Evolutionary conservation across 2,797 vertebrate species (phyloP), one percentile per base, ranked within the genome.

Genomic region (Centropyge bicolor): DNA sequence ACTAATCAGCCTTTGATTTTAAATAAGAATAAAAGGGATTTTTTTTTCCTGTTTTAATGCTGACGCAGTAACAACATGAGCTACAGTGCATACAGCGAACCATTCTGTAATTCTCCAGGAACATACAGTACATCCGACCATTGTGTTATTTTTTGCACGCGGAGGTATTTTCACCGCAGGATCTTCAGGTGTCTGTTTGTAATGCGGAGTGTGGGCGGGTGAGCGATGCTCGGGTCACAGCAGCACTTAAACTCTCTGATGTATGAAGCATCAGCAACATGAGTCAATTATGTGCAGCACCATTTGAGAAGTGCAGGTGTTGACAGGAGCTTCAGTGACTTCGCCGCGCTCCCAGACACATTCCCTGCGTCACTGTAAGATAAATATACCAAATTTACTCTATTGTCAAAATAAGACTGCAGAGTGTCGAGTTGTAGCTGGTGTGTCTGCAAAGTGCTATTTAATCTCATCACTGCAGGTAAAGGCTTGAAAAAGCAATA

Each of bases 241-340:
- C 74, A 27, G 63, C 70, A 69, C 67, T 89, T 88, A 83, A 68
- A 86, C 80, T 62, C 73, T 68, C 69, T 87, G 80, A 84, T 86
- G 77, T 80, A 78, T 72, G 78, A 74, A 40, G 51, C 76, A 76
- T 80, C 78, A 62, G 62, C 82, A 76, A 80, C 86, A 75, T 40
- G 54, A 91, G 74, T 88, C 86, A 80, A 80, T 88, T 89, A 89
- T 84, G 76, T 76, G 77, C 82, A 70, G 81, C 83, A 51, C 19
- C 20, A 56, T 88, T 81, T 85, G 74, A 83, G 73, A 52, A 19
- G 45, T 20, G 76, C 68, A 74, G 68, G 76, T 84, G 83, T 64
- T 82, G 84, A 85, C 83, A 65, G 76, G 74, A 74, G 80, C 81
- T 61, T 63, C 27, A 4, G 48, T 60, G 62, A 54, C 66, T 80